Evolutionary conservation across 1,140 invertebrate species (phyloP).

Genomic region (Leptinotarsa defecta): DNA sequence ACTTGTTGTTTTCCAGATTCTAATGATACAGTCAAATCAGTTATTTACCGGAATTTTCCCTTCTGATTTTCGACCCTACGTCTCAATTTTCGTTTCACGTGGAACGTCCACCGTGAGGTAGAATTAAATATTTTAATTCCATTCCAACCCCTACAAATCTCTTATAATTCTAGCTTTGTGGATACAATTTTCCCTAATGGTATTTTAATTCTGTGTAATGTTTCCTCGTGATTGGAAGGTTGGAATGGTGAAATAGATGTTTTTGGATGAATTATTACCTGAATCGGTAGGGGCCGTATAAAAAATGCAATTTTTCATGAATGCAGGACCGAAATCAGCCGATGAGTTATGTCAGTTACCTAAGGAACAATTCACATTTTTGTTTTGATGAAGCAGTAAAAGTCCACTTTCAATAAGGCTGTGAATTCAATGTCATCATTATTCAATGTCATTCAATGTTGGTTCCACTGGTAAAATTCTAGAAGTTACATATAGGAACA

Average conservation of each 20-base stretch:
- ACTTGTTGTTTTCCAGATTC: no score
- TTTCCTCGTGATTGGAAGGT: not conserved
- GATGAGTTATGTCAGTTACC: no score
- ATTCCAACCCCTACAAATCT: slow-evolving; percentile 9
- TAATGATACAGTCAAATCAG: no score
- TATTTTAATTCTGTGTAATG: slow-evolving; percentile 6
- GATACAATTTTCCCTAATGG: slow-evolving; percentile 16
- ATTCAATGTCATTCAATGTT: no score
- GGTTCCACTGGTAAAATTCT: no score
- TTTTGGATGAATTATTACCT: not conserved
- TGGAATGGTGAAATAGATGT: not conserved
- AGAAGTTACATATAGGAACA: no score
- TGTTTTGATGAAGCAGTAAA: no score
- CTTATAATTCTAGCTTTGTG: slow-evolving; percentile 15
- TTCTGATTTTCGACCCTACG: not conserved
- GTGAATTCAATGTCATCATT: no score
- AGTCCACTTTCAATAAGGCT: no score
- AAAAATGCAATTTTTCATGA: not conserved
- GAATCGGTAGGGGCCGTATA: not conserved
- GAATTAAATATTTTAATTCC: slow-evolving; percentile 18
- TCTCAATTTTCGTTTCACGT: slow-evolving; percentile 2
- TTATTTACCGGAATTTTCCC: not conserved
- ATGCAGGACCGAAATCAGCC: not conserved
- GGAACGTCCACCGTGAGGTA: not conserved
- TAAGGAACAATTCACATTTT: no score